These are phyloP conservation scores for Paralvinella palmiformis DNA, from an alignment of 1,140 invertebrate genomes.

Conservation along the genomic window DNA sequence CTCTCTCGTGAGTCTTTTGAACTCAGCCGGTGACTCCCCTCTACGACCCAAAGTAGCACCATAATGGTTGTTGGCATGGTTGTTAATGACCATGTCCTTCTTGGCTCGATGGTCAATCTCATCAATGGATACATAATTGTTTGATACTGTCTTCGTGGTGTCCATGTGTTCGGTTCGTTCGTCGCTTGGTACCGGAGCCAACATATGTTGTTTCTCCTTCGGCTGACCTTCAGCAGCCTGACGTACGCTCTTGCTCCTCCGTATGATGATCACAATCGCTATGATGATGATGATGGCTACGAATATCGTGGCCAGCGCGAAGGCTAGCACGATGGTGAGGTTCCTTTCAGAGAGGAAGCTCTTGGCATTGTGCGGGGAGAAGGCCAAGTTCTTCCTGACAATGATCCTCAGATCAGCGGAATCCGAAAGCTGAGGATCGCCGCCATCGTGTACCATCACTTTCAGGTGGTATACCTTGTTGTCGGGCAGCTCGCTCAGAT, in stretches of 20 bases:
- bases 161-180: too few species aligned
- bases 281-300: conserved; percentile 4
- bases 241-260: not conserved
- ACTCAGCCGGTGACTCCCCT: too few species aligned
- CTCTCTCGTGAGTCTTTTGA: too few species aligned
- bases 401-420: conserved; percentile 2
- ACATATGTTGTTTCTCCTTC: too few species aligned
- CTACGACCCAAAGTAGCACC: too few species aligned
- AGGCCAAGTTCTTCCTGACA: not conserved
- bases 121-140: too few species aligned
- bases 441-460: conserved; percentile 11
- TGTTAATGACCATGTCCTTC: too few species aligned
- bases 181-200: too few species aligned
- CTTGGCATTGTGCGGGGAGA: not conserved
- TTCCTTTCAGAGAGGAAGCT: not conserved
- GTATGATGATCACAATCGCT: not conserved
- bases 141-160: too few species aligned
- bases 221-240: too few species aligned
- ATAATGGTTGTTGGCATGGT: too few species aligned
- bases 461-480: not conserved
- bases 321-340: conserved; percentile 6
- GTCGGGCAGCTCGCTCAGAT: not conserved
- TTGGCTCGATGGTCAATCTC: too few species aligned
- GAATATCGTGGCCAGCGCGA: not conserved
- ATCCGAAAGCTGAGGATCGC: conserved; percentile 2